phyloP scores from a whole-genome alignment of 2,888 invertebrate genomes.

The Melipona bicolor region DNA sequence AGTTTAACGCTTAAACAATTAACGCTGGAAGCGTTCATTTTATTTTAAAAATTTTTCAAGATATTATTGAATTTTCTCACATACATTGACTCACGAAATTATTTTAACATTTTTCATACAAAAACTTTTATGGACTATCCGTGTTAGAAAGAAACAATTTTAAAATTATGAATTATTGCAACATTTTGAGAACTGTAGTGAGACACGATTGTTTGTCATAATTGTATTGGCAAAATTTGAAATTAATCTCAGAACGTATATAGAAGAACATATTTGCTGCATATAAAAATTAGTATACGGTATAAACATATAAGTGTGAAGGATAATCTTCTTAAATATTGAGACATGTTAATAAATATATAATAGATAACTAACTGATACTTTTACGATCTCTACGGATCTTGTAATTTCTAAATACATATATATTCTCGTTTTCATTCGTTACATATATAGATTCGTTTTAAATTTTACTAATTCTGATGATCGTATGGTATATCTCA shows the following conservation, averaged over 20 bases:
- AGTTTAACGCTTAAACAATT: not conserved
- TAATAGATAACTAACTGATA: not conserved
- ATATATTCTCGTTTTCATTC: not conserved
- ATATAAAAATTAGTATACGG: not conserved
- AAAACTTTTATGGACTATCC: not conserved
- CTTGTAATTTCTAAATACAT: not conserved
- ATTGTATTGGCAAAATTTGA: not conserved
- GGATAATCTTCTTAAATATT: not conserved
- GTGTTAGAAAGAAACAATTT: not conserved
- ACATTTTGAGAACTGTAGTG: not conserved
- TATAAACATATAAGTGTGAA: not conserved
- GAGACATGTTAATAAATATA: not conserved
- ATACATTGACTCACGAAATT: not conserved
- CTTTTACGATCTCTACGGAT: not conserved
- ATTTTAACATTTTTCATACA: not conserved
- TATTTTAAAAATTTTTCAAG: not conserved
- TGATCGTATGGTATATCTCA: not conserved
- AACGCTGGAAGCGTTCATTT: not conserved
- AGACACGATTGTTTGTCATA: not conserved
- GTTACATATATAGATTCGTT: not conserved
- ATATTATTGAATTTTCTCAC: no score
- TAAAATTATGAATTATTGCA: not conserved
- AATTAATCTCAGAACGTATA: not conserved
- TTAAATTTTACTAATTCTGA: not conserved
- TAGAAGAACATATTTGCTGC: not conserved